phyloP scores from a whole-genome alignment of 1,140 invertebrate genomes.

The Heliothis virescens region DNA sequence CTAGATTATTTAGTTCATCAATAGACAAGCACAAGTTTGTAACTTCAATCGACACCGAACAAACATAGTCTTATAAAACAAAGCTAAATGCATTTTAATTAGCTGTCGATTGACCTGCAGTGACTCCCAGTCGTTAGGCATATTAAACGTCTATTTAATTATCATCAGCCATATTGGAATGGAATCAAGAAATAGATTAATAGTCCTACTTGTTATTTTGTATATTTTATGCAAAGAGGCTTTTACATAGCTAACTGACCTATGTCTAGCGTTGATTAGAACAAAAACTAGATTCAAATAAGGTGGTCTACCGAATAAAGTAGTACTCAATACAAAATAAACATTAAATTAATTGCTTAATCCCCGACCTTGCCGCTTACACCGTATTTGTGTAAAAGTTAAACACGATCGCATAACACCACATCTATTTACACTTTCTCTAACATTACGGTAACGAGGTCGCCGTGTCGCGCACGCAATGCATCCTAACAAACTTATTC shows the following conservation, averaged over 20 bases:
- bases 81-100: conserved; percentile 37
- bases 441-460: conserved; percentile 59
- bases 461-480: conserved; percentile 60
- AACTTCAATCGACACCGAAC: neutral
- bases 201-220: neutral
- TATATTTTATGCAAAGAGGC: too few species aligned
- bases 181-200: conserved; percentile 17
- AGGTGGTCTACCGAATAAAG: neutral
- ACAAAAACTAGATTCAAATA: neutral
- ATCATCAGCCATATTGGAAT: conserved; percentile 15
- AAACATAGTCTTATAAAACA: conserved; percentile 6
- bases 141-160: conserved; percentile 20
- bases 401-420: conserved; percentile 51
- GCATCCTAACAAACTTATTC: conserved; percentile 45
- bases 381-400: conserved; percentile 46
- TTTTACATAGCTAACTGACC: too few species aligned
- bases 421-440: conserved; percentile 64
- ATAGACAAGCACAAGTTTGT: neutral
- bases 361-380: conserved; percentile 51
- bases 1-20: neutral
- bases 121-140: conserved; percentile 26
- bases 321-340: conserved; percentile 24
- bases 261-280: too few species aligned
- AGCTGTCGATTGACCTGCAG: conserved; percentile 15
- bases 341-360: conserved; percentile 45